Evolutionary conservation across 92 coral and sea anemone species (phyloP).

Genomic region (Paramuricea clavata): DNA sequence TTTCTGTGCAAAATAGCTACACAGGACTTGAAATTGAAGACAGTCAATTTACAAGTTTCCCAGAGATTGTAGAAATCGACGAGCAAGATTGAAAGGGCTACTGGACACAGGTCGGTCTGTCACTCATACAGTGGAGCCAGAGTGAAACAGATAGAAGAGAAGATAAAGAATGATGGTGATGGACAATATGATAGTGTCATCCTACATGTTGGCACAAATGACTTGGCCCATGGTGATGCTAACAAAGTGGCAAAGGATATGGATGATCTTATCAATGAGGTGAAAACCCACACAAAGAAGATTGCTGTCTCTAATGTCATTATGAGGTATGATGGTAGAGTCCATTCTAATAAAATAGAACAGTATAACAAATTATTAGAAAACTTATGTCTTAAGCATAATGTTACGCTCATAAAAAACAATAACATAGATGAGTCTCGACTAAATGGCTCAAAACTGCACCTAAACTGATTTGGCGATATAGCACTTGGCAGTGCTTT

Average conservation of each 20-base stretch:
- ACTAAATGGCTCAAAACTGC: no score
- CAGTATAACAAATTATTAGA: no score
- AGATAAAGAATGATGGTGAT: not conserved
- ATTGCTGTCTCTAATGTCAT: not conserved
- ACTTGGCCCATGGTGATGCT: not conserved
- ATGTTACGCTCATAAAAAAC: not conserved
- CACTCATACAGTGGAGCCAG: constrained; percentile 18
- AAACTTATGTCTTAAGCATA: not conserved
- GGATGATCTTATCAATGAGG: not conserved
- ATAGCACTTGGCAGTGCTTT: not conserved
- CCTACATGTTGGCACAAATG: not conserved
- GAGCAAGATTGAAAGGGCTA: constrained; percentile 4
- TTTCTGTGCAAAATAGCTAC: constrained; percentile 10
- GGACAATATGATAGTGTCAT: not conserved
- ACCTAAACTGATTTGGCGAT: not conserved
- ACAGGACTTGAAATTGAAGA: constrained; percentile 7
- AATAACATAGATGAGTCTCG: no score
- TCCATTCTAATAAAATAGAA: no score
- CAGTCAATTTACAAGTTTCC: not conserved
- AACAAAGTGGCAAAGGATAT: not conserved
- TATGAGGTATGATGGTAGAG: not conserved
- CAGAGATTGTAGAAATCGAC: constrained; percentile 13
- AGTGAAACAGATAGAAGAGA: constrained; percentile 8
- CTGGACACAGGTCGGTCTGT: not conserved
- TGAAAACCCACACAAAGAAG: not conserved